Base-by-base conservation (phyloP, 2,113 vertebrate genomes). In the Isichthys henryi region DNA sequence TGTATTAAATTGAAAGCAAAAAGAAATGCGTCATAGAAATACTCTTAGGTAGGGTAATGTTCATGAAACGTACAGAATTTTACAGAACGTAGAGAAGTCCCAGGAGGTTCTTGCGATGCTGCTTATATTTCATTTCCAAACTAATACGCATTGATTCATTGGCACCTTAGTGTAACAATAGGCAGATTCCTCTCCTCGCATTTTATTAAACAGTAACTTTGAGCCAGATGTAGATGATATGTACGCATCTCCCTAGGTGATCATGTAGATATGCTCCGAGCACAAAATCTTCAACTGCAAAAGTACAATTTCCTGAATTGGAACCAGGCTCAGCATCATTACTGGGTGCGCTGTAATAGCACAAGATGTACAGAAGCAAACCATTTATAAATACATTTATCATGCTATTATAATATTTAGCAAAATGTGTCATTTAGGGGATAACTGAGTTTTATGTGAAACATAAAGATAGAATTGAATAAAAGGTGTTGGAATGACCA, bases 401-500 rank as follows among this genome's bases (percentile, higher is more conserved):
- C 46, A 3, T 84, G 45, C 7, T 45, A 48, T 48, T 45, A n/a
- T 46, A 48, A 84, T 84, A n/a, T 84, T 46, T n/a, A 43, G 39
- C 27, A 70, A 82, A 82, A 46, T 84, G 82, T 45, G 82, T 45
- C 15, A 43, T 84, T 84, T 21, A 84, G 45, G 6, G 35, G 35
- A 80, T 39, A 80, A 80, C 10, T 74, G n/a, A 74, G 77, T 45
- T 82, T 21, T 82, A 43, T 84, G 82, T 27, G 82, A 84, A 48
- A n/a, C 45, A 45, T 48, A 19, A 48, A 21, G 6, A 48, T 48
- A 84, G 80, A 84, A 48, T 27, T 13, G 11, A 48, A 84, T 84
- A 45, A 48, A 84, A 46, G n/a, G 86, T 92, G 93, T 93, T 94
- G 92, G 94, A 94, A 93, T 95, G 93, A 92, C 94, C 90, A 93